Base-by-base conservation (phyloP, 2,797 vertebrate species). In the Schizopygopsis malacanthus region DNA sequence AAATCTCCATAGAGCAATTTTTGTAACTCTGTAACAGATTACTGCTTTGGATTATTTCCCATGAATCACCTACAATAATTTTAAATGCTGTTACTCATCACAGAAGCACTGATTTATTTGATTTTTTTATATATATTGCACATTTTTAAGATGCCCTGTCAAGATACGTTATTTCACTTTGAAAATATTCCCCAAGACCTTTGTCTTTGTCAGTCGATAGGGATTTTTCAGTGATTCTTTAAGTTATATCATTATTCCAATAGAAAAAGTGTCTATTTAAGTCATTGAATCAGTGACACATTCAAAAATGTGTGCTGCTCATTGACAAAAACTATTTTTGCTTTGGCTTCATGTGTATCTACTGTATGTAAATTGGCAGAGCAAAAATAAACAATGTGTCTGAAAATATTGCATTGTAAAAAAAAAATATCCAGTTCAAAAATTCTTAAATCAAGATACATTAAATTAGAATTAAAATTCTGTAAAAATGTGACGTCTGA, bases 21-120 rank as follows among this genome's bases (percentile, higher is more conserved):
- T 54, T 52, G 43, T 43, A 81, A 70, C 61, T 5, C 41, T 52
- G 43, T 43, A 81, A 70, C 61, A 81, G 41, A 61, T 61, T 12
- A n/a, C 59, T 61, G 59, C 59, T 61, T 61, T 4, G 12, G n/a
- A 61, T 61, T 13, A 28, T 63, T 63, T 13, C n/a, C n/a, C n/a
- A 63, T 28, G 11, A 28, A 63, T 25, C n/a, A 63, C 59, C 4
- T 63, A 11, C 59, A 63, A 63, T 11, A 63, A 63, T 25, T 63
- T 63, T 6, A 63, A 63, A 25, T 63, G 11, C 4, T 63, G n/a
- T 63, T 63, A 63, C 59, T 61, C 59, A 5, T 61, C n/a, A 61
- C n/a, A 61, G n/a, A 56, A 54, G 6, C 54, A 56, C 1, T 56
- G 18, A 52, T 22, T 16, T 56, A 6, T 59, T n/a, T n/a, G 2